phyloP scores from a whole-genome alignment of 1,140 invertebrate genomes.

The Danaus plexippus region DNA sequence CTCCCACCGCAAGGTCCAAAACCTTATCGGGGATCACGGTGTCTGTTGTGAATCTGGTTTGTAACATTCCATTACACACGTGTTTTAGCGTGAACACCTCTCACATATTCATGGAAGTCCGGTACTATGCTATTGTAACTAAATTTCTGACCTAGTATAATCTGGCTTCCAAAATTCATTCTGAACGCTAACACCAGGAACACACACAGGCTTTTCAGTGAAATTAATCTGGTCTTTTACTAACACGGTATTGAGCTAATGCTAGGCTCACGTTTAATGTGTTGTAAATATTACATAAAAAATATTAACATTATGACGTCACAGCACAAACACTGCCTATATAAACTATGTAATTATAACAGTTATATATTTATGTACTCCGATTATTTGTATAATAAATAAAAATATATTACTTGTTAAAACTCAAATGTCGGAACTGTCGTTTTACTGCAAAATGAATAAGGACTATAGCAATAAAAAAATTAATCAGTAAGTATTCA shows the following conservation, averaged over 20 bases:
- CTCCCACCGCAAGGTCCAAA: slow-evolving; percentile 60
- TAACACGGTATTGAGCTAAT: slow-evolving; percentile 11
- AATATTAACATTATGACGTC: background rate
- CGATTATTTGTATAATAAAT: background rate
- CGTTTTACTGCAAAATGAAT: too few relatives aligned
- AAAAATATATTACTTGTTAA: too few relatives aligned
- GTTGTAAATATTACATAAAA: slow-evolving; percentile 8
- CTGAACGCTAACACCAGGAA: slow-evolving; percentile 2
- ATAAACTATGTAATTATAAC: slow-evolving; percentile 14
- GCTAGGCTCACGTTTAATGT: slow-evolving; percentile 14
- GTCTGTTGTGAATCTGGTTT: slow-evolving; percentile 68
- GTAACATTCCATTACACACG: slow-evolving; percentile 49
- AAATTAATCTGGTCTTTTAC: background rate
- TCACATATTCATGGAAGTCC: slow-evolving; percentile 36
- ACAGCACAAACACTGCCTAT: slow-evolving; percentile 8
- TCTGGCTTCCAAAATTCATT: slow-evolving; percentile 6
- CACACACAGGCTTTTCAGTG: slow-evolving; percentile 14
- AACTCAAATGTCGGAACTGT: too few relatives aligned
- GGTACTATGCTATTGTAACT: slow-evolving; percentile 22
- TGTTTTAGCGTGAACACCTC: slow-evolving; percentile 39
- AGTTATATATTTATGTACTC: slow-evolving; percentile 10
- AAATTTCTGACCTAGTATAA: slow-evolving; percentile 4
- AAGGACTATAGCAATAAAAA: too few relatives aligned
- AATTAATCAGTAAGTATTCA: background rate
- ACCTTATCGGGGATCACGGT: slow-evolving; percentile 64